These are phyloP conservation scores for Gymnopithys bicolor DNA, from an alignment of 2,797 vertebrate species.

Conservation along the genomic window DNA sequence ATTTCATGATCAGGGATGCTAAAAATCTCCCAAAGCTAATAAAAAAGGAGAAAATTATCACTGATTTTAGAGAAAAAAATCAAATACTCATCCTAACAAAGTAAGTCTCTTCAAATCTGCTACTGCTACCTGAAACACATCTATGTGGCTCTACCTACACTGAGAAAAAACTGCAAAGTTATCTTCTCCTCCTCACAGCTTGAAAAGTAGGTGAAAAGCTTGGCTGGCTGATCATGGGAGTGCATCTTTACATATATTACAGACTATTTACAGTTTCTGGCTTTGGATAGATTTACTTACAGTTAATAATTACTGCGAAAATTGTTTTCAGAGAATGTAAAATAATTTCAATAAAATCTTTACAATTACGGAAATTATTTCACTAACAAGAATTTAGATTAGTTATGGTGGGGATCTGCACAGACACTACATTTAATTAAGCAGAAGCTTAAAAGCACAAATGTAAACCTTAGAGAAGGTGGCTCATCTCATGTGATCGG, in stretches of 20 bases:
- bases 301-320: not conserved
- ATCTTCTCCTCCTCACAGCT: not conserved
- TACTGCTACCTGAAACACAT: not conserved
- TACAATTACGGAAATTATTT: not conserved
- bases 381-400: not conserved
- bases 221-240: not conserved
- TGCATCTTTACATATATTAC: not conserved
- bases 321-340: not conserved
- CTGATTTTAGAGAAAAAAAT: not conserved
- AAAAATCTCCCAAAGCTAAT: not conserved
- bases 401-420: constrained; percentile 7
- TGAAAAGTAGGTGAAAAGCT: not conserved
- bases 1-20: not conserved
- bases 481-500: constrained; percentile 65
- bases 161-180: not conserved
- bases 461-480: constrained; percentile 52
- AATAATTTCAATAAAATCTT: not conserved
- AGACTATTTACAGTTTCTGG: not conserved
- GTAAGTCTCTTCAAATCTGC: not conserved
- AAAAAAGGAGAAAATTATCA: not conserved
- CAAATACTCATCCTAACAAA: not conserved
- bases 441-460: not conserved
- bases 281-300: not conserved
- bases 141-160: not conserved
- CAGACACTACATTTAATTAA: constrained; percentile 36